Evolutionary conservation across 1,140 invertebrate genomes (phyloP), one percentile per base, ranked within the genome.

Genomic region (Himalopsyche phryganea): DNA sequence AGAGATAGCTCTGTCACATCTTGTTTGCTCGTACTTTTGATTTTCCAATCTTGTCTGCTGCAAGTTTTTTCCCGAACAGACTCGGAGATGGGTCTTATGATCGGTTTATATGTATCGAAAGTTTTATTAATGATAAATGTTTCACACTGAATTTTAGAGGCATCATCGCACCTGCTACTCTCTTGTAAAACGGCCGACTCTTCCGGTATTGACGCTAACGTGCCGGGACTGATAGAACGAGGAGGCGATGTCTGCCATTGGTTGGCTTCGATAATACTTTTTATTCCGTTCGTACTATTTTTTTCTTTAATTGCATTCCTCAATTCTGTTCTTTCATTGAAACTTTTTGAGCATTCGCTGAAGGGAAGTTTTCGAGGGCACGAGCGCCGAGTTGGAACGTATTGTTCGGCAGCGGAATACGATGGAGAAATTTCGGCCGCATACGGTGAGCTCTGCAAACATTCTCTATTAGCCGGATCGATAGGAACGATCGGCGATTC

Each of bases 131-230:
- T 18, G 17, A 64, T 48, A 42, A 64, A 64, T 17, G 62, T 64
- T 13, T 64, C 62, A n/a, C 15, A 60, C 10, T 55, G 51, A 5
- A 33, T 10, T 60, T 35, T 50, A 20, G 41, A 28, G 13, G 19
- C 9, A 15, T 57, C 50, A 0, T 9, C 13, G 9, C 41, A 45
- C 9, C 9, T 20, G 10, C 40, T 57, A 15, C 57, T 41, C 17
- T 74, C 68, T 3, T 66, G 70, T 40, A 68, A 65, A 3, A 72
- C 69, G n/a, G 57, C 61, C 47, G 73, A 75, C 56, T 79, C 75
- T 68, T 79, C 75, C 11, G 76, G 74, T 38, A 79, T 79, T 1
- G 74, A 72, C 18, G 75, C 71, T 5, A 79, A 60, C 13, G 75
- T 71, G 15, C 72, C 72, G 0, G 73, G 58, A 51, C 49, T 75